A percentile compares a stretch with the other conserved stretches of the same genome.
These are phyloP conservation scores for Andrena praecox DNA, from an alignment of 2,888 invertebrate species.

Conservation along the genomic window DNA sequence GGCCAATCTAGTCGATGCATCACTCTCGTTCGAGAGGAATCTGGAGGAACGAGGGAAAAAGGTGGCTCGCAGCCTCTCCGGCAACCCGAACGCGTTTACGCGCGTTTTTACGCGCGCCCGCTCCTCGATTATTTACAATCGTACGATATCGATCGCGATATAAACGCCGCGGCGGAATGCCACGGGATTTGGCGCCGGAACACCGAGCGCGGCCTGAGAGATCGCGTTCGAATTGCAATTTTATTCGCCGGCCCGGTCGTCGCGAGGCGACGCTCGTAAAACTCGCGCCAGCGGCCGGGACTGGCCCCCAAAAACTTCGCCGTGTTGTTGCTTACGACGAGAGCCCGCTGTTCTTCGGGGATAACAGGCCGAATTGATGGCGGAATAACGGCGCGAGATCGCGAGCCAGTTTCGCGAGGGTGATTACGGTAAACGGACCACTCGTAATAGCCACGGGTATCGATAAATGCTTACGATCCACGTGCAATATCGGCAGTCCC, in stretches of 20 bases:
- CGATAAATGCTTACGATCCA: constrained; percentile 29
- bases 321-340: constrained; percentile 37
- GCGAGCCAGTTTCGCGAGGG: constrained; percentile 48
- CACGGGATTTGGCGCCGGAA: constrained; percentile 46
- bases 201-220: constrained; percentile 27
- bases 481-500: neutral
- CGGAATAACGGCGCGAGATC: constrained; percentile 66
- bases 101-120: constrained; percentile 65
- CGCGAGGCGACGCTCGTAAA: constrained; percentile 53
- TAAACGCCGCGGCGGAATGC: constrained; percentile 39
- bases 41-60: neutral
- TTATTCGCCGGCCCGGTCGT: constrained; percentile 34
- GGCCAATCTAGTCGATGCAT: constrained; percentile 1
- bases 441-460: constrained; percentile 20
- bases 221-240: constrained; percentile 43
- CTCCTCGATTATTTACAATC: constrained; percentile 75
- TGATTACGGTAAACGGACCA: constrained; percentile 52
- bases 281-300: constrained; percentile 51
- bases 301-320: constrained; percentile 38
- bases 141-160: constrained; percentile 73
- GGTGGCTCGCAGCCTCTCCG: constrained; percentile 4
- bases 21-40: constrained; percentile 12
- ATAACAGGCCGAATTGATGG: constrained; percentile 67
- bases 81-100: constrained; percentile 63
- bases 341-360: constrained; percentile 22